Conservation (phyloP, 2,888 invertebrate genomes). For the Acanthosepion pharaonis region DNA sequence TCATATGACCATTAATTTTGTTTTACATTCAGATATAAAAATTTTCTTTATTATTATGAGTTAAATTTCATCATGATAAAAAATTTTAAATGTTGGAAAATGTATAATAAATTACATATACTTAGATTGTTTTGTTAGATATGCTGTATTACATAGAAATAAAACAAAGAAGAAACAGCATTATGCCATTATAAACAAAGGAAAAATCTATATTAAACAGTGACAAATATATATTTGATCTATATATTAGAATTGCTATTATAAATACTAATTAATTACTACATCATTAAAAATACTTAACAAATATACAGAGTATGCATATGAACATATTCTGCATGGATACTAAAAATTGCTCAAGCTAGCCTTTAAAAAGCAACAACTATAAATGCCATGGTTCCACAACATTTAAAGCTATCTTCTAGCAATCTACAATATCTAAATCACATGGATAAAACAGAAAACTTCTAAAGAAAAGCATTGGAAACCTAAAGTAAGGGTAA, state of each 20-base stretch:
- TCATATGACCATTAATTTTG: background rate
- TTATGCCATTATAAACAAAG: background rate
- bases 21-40: background rate
- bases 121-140: background rate
- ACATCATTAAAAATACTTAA: background rate
- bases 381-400: conserved; percentile 21
- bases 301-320: conserved; percentile 9
- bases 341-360: background rate
- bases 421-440: conserved; percentile 33
- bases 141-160: background rate
- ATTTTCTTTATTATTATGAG: background rate
- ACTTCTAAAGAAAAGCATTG: conserved; percentile 18
- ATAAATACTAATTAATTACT: background rate
- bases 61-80: background rate
- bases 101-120: background rate
- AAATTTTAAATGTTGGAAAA: background rate
- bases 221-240: conserved; percentile 14
- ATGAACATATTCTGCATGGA: background rate
- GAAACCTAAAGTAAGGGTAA: background rate
- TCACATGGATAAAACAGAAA: background rate
- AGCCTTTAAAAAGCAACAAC: conserved; percentile 20
- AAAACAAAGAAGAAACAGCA: background rate
- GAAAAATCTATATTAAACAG: background rate
- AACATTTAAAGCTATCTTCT: conserved; percentile 33
- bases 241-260: background rate